Percentiles rank a stretch among this genome's conserved stretches.
Conservation (phyloP, 2,888 invertebrate species). For the Eilema caniola region DNA sequence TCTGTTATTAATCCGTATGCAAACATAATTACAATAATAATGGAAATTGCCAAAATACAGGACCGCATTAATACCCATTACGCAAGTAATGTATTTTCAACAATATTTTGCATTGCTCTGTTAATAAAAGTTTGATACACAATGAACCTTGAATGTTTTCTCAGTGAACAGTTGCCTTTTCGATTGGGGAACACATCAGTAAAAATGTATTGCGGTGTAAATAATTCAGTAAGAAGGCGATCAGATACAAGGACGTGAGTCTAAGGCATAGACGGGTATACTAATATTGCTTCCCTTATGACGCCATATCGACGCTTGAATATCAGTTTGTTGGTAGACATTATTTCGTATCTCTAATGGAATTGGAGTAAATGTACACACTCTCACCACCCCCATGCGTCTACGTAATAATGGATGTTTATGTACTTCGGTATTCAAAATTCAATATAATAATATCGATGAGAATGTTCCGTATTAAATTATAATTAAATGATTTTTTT, state of each 20-base stretch:
- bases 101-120: background rate
- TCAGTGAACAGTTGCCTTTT: constrained; percentile 61
- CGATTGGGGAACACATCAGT: constrained; percentile 69
- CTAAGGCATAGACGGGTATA: constrained; percentile 30
- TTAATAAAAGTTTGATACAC: background rate
- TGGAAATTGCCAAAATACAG: constrained; percentile 27
- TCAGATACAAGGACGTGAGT: constrained; percentile 44
- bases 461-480: constrained; percentile 27
- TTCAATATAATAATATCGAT: constrained; percentile 22
- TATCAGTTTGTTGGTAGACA: constrained; percentile 21
- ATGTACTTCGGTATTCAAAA: constrained; percentile 16
- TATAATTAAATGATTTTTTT: too few relatives aligned
- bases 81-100: background rate
- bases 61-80: constrained; percentile 23
- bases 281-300: constrained; percentile 33
- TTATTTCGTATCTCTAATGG: constrained; percentile 42
- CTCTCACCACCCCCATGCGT: constrained; percentile 8
- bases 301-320: constrained; percentile 23
- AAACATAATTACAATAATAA: constrained; percentile 26
- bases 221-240: constrained; percentile 66
- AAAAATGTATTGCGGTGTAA: constrained; percentile 68
- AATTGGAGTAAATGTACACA: constrained; percentile 31
- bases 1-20: constrained; percentile 28
- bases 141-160: constrained; percentile 55
- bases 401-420: constrained; percentile 19